A percentile compares a stretch with the other conserved stretches of the same genome.
These are phyloP conservation scores for Rhynchonycteris naso DNA, from an alignment of 2,797 vertebrate species.

Conservation along the genomic window DNA sequence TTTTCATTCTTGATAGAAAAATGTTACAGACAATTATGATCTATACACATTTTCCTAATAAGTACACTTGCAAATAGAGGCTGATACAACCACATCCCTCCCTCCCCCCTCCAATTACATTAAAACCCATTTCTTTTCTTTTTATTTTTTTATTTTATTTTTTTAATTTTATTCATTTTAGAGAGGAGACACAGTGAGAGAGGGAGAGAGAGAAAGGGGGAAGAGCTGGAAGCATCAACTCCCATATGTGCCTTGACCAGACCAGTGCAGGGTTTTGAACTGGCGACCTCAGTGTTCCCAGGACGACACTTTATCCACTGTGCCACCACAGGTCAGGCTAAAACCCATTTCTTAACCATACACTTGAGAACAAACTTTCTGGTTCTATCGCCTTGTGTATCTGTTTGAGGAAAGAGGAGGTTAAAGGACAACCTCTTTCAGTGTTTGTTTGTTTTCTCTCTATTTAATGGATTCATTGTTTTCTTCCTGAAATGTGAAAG, in stretches of 20 bases:
- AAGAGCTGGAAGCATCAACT: too few relatives aligned
- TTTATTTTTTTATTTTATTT: too few relatives aligned
- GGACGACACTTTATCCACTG: too few relatives aligned
- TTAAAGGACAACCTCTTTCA: not conserved
- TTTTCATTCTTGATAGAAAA: not conserved
- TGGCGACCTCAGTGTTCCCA: too few relatives aligned
- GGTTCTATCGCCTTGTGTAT: not conserved
- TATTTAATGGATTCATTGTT: not conserved
- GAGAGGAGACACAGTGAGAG: too few relatives aligned
- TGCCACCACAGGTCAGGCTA: too few relatives aligned
- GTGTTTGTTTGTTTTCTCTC: not conserved
- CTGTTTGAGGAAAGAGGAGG: not conserved
- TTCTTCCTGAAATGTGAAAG: not conserved
- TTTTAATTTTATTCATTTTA: too few relatives aligned
- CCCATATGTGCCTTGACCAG: too few relatives aligned
- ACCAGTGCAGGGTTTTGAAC: too few relatives aligned
- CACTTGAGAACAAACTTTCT: not conserved
- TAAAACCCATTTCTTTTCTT: not conserved
- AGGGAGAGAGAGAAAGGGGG: too few relatives aligned
- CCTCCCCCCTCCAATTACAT: not conserved
- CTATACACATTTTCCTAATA: not conserved
- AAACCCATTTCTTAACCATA: not conserved
- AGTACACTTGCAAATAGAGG: not conserved
- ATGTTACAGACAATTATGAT: not conserved
- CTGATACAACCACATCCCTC: not conserved